Base-by-base conservation (phyloP, 2,113 vertebrate genomes). In the Riparia riparia region DNA sequence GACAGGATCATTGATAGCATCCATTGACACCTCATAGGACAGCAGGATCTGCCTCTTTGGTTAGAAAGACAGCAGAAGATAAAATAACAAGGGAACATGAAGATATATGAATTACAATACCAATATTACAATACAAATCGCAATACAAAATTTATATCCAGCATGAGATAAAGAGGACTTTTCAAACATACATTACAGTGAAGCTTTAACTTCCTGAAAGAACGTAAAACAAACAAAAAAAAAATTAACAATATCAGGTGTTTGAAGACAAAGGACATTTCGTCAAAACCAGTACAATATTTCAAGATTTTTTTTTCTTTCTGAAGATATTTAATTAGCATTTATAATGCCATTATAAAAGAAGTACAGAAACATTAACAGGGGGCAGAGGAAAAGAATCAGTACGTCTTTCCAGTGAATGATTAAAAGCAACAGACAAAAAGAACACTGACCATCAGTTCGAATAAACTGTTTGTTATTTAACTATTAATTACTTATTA, bases 21-120 rank as follows among this genome's bases (percentile, higher is more conserved):
- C 93, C 83, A 93, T 12, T 39, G 96, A 95, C 51, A 97, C 77
- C 24, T 96, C 94, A 82, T 96, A 97, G 39, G 96, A 95, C 56
- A 97, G 82, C 58, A 97, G 60, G 42, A 97, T 16, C 58, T 97
- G 92, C 22, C 86, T 96, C 97, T 97, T 77, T 28, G 58, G 65
- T 77, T 25, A 44, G 39, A 68, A 86, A 73, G 56, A 69, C 17
- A 93, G 58, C 20, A 94, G 32, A 86, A 90, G 45, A 17, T 7
- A 63, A 71, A 26, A 47, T 21, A 87, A 51, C 24, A 68, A 25
- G 29, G 19, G 32, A 71, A 69, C 32, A 84, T 13, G 32, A n/a
- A 57, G 21, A 34, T 25, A 19, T 19, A 42, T 29, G 29, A 49
- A 66, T 49, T 41, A 11, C 8, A 74, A 42, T 17, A 26, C 31